Percentiles rank a stretch among this genome's conserved stretches.
Evolutionary conservation across 2,797 vertebrate genomes (phyloP).

Genomic region (Hyperoplus lanceolatus): DNA sequence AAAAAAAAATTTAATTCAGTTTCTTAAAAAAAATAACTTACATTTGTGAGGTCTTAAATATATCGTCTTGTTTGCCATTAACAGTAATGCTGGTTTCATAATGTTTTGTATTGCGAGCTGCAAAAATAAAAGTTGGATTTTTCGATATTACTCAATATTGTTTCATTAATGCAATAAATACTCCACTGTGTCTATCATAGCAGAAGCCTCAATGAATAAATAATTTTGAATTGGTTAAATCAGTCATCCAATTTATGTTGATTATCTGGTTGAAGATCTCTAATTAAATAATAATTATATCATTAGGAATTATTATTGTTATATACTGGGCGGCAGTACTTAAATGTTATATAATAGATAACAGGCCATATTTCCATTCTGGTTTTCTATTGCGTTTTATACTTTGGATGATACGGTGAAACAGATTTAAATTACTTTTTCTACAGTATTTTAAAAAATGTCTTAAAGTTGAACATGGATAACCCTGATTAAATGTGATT

Average conservation of each 20-base stretch:
- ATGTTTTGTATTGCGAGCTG: slow-evolving; percentile 5
- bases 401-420: neutral
- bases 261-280: neutral
- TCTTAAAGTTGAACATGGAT: neutral
- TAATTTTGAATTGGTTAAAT: neutral
- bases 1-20: neutral
- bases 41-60: neutral
- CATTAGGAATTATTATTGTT: neutral
- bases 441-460: neutral
- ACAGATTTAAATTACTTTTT: neutral
- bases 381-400: neutral
- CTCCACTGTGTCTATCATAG: neutral
- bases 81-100: neutral
- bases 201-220: neutral
- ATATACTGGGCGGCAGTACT: neutral
- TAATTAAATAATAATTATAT: neutral
- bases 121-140: neutral
- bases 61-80: neutral
- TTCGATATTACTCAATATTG: too few species aligned
- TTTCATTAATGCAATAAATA: neutral
- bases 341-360: neutral
- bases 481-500: neutral
- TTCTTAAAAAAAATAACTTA: neutral
- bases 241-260: neutral
- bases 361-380: neutral